These are phyloP conservation scores for Callorhinus ursinus DNA, from an alignment of 2,113 vertebrate genomes.

Conservation along the genomic window DNA sequence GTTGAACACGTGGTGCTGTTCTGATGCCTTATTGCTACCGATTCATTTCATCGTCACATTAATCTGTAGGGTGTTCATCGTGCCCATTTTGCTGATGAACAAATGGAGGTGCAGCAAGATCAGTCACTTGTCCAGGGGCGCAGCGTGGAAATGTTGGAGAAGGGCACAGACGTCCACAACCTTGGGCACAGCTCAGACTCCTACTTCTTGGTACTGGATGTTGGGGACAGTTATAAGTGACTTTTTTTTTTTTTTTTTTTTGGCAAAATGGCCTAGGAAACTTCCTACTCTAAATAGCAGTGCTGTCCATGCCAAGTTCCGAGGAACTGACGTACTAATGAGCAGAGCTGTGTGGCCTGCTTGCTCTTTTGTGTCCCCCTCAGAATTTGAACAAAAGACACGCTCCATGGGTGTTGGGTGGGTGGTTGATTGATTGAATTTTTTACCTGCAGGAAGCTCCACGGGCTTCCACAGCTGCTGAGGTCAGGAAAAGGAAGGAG, in stretches of 20 bases:
- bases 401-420: conserved; percentile 38
- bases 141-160: neutral
- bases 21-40: neutral
- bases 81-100: neutral
- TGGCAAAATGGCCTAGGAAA: conserved; percentile 17
- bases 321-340: conserved; percentile 48
- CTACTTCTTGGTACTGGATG: neutral
- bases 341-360: conserved; percentile 30
- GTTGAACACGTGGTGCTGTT: neutral
- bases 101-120: neutral
- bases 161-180: too few species aligned
- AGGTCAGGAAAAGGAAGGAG: neutral
- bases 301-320: neutral
- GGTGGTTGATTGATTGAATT: conserved; percentile 57
- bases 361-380: conserved; percentile 58
- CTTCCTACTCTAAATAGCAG: conserved; percentile 21
- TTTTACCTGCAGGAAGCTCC: neutral
- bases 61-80: rapidly evolving
- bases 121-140: neutral
- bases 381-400: conserved; percentile 64
- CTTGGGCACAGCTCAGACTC: too few species aligned
- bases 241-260: neutral
- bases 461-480: neutral
- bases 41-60: neutral
- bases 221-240: neutral